Evolutionary conservation across 23 tunicate genomes (phyloP).

Genomic region (Phallusia fumigata): DNA sequence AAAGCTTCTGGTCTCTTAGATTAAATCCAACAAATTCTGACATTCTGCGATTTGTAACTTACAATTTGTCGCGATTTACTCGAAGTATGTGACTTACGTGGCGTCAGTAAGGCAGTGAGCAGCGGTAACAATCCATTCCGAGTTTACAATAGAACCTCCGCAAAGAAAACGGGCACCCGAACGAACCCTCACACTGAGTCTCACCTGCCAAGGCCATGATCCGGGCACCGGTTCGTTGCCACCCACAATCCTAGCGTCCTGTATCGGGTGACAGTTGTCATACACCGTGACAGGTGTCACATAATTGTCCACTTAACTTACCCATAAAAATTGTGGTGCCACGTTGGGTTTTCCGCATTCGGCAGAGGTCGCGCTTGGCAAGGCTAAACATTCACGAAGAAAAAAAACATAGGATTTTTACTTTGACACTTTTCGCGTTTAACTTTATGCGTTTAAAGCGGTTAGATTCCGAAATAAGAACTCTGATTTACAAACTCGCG

Average conservation of each 20-base stretch:
- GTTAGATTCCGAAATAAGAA: no score
- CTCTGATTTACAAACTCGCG: no score
- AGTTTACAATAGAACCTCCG: not conserved
- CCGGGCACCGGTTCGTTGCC: conserved; percentile 15
- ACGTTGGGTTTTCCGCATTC: not conserved
- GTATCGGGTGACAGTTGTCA: not conserved
- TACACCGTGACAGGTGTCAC: no score
- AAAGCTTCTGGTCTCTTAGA: no score
- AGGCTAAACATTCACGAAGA: not conserved
- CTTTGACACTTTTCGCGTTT: no score
- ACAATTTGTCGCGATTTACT: no score
- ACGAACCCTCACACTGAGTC: not conserved
- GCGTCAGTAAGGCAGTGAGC: not conserved
- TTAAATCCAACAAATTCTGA: no score
- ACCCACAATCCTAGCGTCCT: not conserved
- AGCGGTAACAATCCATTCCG: not conserved
- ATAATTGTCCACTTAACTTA: not conserved
- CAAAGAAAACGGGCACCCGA: not conserved
- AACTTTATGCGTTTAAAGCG: no score
- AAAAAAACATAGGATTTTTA: no score
- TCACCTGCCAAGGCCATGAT: conserved; percentile 34
- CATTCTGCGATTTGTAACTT: no score
- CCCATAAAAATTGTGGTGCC: not conserved
- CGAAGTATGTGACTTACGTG: no score
- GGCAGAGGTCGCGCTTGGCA: not conserved